A percentile compares a stretch with the other conserved stretches of the same genome.
Evolutionary conservation across 2,888 invertebrate genomes (phyloP).

Genomic region (Argyresthia albistria): DNA sequence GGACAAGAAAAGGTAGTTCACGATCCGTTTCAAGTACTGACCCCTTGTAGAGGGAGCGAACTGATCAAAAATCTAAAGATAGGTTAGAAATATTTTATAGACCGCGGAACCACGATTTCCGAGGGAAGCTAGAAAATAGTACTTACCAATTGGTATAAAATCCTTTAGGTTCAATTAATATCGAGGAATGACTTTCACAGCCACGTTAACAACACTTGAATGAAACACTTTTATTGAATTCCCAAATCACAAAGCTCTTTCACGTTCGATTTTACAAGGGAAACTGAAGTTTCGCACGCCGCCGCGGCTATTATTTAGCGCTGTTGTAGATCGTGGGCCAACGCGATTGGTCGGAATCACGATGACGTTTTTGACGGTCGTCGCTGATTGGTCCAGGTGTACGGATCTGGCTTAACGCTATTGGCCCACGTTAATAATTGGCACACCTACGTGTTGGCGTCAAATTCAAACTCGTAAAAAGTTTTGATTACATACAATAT

Average conservation of each 20-base stretch:
- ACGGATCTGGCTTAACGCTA: conserved; percentile 71
- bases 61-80: no score
- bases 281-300: conserved; percentile 59
- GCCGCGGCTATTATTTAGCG: conserved; percentile 67
- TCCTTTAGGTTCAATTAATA: conserved; percentile 16
- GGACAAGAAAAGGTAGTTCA: no score
- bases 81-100: neutral
- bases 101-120: neutral
- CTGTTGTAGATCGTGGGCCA: conserved; percentile 74
- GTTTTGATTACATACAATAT: no score
- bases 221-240: conserved; percentile 31
- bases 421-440: conserved; percentile 79
- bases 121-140: conserved; percentile 9
- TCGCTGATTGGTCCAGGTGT: conserved; percentile 52
- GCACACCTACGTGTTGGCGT: conserved; percentile 37
- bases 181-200: conserved; percentile 30
- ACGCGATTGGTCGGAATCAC: conserved; percentile 57
- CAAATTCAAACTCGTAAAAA: conserved; percentile 30
- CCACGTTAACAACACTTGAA: conserved; percentile 44
- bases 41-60: no score
- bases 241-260: conserved; percentile 27
- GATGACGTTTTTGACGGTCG: conserved; percentile 51
- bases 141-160: conserved; percentile 29
- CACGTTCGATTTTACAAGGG: conserved; percentile 50
- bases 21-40: no score